phyloP scores from a whole-genome alignment of 1,140 invertebrate species.

The Aricia agestis region DNA sequence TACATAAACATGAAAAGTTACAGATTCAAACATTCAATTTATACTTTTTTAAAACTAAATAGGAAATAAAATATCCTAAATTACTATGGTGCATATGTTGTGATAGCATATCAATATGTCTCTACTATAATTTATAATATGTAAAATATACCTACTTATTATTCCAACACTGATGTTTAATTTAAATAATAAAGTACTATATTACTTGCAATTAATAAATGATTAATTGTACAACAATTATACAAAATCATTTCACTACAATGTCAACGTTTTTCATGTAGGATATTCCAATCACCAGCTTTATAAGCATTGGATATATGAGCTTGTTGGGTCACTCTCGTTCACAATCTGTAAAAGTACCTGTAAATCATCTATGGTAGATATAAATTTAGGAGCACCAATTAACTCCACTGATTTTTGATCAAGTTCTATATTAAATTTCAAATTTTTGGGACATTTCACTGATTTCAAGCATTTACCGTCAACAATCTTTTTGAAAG shows the following conservation, averaged over 20 bases:
- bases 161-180: not conserved
- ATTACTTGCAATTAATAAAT: constrained; percentile 6
- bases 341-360: constrained; percentile 73
- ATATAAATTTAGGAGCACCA: constrained; percentile 70
- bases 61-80: not conserved
- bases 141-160: constrained; percentile 5
- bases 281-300: not conserved
- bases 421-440: constrained; percentile 63
- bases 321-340: constrained; percentile 62
- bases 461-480: constrained; percentile 61
- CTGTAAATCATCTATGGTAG: constrained; percentile 67
- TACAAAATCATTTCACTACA: constrained; percentile 9
- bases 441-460: constrained; percentile 64
- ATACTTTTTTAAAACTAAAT: not conserved
- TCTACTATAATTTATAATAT: not conserved
- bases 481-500: constrained; percentile 64
- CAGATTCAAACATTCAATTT: not conserved
- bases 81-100: constrained; percentile 1
- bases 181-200: not conserved
- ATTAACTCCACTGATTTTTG: constrained; percentile 66
- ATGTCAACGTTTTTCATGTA: constrained; percentile 7
- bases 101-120: not conserved
- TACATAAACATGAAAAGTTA: constrained; percentile 13
- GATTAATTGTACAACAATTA: constrained; percentile 5
- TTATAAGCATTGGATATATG: constrained; percentile 59